Percentiles rank a stretch among this genome's conserved stretches.
Evolutionary conservation across 2,888 invertebrate genomes (phyloP).

Genomic region (Macrosiphum euphorbiae): DNA sequence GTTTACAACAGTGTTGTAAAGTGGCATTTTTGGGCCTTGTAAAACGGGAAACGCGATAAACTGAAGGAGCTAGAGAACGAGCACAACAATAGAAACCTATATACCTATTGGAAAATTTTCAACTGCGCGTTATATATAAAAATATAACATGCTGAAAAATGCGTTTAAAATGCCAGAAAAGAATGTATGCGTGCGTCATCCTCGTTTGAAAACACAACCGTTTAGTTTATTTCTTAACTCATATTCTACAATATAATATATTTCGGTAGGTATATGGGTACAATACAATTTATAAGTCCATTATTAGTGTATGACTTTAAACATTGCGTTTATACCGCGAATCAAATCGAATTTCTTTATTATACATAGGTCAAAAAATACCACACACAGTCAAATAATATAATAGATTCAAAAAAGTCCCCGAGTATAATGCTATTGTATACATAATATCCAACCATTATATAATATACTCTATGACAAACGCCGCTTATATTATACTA

Average conservation of each 20-base stretch:
- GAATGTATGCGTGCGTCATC: neutral
- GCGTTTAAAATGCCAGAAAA: neutral
- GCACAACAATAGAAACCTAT: neutral
- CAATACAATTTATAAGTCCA: neutral
- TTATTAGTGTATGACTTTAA: neutral
- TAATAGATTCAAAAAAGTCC: neutral
- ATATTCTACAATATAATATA: neutral
- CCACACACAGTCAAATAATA: conserved; percentile 21
- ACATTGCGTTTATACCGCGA: neutral
- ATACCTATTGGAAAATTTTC: neutral
- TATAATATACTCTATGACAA: neutral
- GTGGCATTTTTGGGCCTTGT: neutral
- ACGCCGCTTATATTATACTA: conserved; percentile 8
- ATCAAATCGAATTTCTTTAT: neutral
- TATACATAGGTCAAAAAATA: neutral
- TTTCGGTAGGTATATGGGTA: neutral
- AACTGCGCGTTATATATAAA: neutral
- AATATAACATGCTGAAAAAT: neutral
- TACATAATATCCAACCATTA: neutral
- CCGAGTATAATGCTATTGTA: conserved; percentile 1
- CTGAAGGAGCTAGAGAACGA: neutral
- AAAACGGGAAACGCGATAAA: neutral
- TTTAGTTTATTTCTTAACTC: neutral
- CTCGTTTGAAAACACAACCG: neutral
- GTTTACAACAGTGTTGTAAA: neutral